These are phyloP conservation scores for Pygoscelis adeliae DNA, from an alignment of 2,113 vertebrate species.

Conservation along the genomic window DNA sequence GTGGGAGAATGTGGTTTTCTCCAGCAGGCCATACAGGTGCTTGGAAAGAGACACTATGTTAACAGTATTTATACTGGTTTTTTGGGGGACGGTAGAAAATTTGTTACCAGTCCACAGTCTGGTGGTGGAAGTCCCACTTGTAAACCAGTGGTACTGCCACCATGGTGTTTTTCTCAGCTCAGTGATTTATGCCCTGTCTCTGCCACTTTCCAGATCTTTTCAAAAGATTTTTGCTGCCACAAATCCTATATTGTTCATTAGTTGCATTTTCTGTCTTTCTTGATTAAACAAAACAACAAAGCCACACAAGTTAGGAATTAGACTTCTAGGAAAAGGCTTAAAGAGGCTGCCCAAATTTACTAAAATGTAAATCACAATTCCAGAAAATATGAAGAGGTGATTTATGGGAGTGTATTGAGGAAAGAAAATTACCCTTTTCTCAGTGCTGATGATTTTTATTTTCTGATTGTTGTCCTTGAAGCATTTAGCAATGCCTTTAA, in stretches of 20 bases:
- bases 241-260: background rate
- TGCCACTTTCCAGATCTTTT: background rate
- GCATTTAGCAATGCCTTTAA: background rate
- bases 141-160: background rate
- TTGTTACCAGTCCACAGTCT: background rate
- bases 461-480: background rate
- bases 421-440: background rate
- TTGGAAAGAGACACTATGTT: fast-evolving
- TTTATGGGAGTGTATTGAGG: background rate
- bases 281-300: background rate
- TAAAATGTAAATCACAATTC: background rate
- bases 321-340: background rate
- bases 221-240: background rate
- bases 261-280: background rate
- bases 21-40: background rate
- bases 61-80: background rate
- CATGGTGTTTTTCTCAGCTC: background rate
- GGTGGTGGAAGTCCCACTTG: background rate
- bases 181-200: background rate
- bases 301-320: background rate
- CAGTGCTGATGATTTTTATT: background rate
- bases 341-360: background rate
- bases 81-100: background rate
- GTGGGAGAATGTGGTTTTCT: fast-evolving
- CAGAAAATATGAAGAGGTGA: background rate